Percentiles rank a stretch among this genome's conserved stretches.
Conservation (phyloP, 2,797 vertebrate species). For the Eleutherodactylus coqui region DNA sequence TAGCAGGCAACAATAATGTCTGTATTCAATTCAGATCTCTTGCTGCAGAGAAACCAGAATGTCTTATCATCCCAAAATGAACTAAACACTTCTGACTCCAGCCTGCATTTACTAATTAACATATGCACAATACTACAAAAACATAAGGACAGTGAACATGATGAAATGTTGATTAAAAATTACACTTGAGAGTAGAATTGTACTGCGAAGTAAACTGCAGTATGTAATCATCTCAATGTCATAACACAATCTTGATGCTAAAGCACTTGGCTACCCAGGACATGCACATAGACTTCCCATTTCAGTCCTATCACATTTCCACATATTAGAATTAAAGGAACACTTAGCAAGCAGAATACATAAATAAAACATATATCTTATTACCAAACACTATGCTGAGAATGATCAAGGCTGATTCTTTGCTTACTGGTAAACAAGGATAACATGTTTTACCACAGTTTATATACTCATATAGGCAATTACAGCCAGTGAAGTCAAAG, state of each 20-base stretch:
- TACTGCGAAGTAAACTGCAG: not conserved
- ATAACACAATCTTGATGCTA: not conserved
- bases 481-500: no score
- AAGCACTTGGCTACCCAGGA: not conserved
- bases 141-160: slow-evolving; percentile 4
- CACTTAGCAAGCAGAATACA: no score
- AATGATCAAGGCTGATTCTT: no score
- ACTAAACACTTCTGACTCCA: slow-evolving; percentile 19
- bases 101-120: not conserved
- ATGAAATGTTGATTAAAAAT: slow-evolving; percentile 33
- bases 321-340: not conserved
- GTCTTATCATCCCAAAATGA: slow-evolving; percentile 32
- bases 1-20: slow-evolving; percentile 39
- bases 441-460: no score
- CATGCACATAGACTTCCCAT: not conserved
- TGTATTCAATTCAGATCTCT: slow-evolving; percentile 33
- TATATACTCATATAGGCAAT: no score
- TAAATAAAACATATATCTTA: not conserved
- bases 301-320: not conserved
- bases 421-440: no score
- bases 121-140: slow-evolving; percentile 17
- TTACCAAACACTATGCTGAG: no score
- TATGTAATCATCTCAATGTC: not conserved
- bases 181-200: slow-evolving; percentile 5
- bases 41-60: slow-evolving; percentile 48